Evolutionary conservation across 2,888 invertebrate species (phyloP), one percentile per base, ranked within the genome.

Genomic region (Himalopsyche japonica): DNA sequence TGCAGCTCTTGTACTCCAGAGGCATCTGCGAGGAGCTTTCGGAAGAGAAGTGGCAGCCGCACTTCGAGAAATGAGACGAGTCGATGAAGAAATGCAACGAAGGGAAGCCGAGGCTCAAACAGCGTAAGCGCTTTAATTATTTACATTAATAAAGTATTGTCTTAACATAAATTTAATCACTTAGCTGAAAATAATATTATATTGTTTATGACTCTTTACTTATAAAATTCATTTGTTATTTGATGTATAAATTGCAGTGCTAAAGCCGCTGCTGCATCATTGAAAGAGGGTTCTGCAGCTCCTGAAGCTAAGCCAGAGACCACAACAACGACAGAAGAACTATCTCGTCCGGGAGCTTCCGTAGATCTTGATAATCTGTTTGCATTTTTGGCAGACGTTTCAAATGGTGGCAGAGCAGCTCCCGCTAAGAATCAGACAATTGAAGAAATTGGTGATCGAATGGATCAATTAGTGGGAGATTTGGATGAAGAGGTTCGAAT

Each of bases 311-410:
- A 79, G 12, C 30, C 76, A 15, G 57, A 30, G n/a, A 34, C 70
- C 57, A 76, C 82, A 87, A 79, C 87, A 84, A 20, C 88, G 88
- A 78, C 88, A 87, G 30, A 87, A 87, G 86, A 84, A 8, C 76
- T 86, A 12, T 84, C 85, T 47, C 80, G 82, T 27, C 78, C 83
- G 24, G 90, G 94, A 10, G 96, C 96, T 88, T 95, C 96, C 0
- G 96, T 97, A 0, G 97, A 97, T 89, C 91, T 98, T 88, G 98
- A 98, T 90, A 97, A 97, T 90, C 91, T 98, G 88, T 98, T 98
- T 91, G 97, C 97, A 84, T 98, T 98, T 91, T 92, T 98, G 30
- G 96, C 97, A 0, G 97, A 97, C 88, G 95, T 96, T 57, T 93
- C 93, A 86, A 93, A 93, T 0, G 93, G 91, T 47, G 89, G 91